Evolutionary conservation across 1,140 invertebrate species (phyloP).

Genomic region (Radopholus similis): DNA sequence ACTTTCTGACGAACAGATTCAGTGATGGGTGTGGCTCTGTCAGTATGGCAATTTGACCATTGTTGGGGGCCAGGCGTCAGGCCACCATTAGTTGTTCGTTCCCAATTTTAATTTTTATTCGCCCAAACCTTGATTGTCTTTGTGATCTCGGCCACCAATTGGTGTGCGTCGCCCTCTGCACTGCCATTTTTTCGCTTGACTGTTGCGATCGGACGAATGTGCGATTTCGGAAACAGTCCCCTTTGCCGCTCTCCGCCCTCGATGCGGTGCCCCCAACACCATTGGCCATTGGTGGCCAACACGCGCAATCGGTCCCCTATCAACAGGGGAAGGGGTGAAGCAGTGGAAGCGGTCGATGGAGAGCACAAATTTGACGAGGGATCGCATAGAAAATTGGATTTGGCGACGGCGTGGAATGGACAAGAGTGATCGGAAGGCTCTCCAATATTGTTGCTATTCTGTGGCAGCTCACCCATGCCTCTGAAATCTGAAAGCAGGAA

Average conservation of each 20-base stretch:
- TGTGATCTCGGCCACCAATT: slow-evolving; percentile 27
- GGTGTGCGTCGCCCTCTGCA: background rate
- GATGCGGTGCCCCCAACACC: slow-evolving; percentile 27
- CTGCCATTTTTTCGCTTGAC: background rate
- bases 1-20: too few species aligned
- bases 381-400: too few species aligned
- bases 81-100: background rate
- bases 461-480: background rate
- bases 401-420: too few species aligned
- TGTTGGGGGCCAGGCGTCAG: slow-evolving; percentile 1
- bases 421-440: too few species aligned
- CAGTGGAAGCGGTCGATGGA: too few species aligned
- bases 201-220: slow-evolving; percentile 16
- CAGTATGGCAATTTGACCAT: background rate
- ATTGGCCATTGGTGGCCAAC: slow-evolving; percentile 24
- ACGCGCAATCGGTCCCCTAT: slow-evolving; percentile 25
- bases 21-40: too few species aligned
- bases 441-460: too few species aligned
- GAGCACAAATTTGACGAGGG: too few species aligned
- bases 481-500: background rate
- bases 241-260: background rate
- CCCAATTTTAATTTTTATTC: slow-evolving; percentile 11
- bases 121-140: slow-evolving; percentile 23
- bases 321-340: too few species aligned
- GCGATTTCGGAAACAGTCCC: slow-evolving; percentile 24